Base-by-base conservation (phyloP, 2,888 invertebrate species). In the Noctua comes region DNA sequence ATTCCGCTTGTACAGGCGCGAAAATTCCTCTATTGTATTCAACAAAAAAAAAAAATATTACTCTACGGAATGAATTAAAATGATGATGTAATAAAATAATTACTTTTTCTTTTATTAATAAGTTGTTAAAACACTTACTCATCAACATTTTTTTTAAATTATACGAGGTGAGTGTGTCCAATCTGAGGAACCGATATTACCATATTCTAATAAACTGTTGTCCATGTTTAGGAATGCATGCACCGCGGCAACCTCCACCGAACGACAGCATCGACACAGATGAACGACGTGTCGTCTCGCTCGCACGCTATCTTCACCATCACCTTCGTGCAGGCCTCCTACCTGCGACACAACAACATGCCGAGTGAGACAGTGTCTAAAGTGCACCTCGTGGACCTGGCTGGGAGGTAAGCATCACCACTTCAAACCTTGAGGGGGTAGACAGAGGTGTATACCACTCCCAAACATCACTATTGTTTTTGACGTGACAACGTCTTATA, bases 261-360 rank as follows among this genome's bases (percentile, higher is more conserved):
- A 87, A 98, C 98, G 40, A 99, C 99, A 5, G 99, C 99, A 68
- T 98, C 98, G 90, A 99, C 99, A 79, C 98, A 98, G 94, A 99
- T 99, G 99, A 99, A 99, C 96, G 98, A 99, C 95, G 98, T 98
- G 88, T 98, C 98, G 94, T 98, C 98, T 92, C 97, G 99, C 91
- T 98, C 98, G 96, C 99, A 99, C 97, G 99, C 99, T 86, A 99
- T 99, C 92, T 99, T 99, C 95, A 99, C 99, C 73, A 98, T 99
- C 94, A 98, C 98, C 54, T 99, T 99, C 97, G 98, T 98, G 83
- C 98, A 99, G 95, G 99, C 98, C 72, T 98, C 98, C 89, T 98
- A 98, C 91, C 95, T 97, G 88, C 95, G 97, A 1, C 98, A 98
- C 95, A 98, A 98, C 95, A 98, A 98, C 92, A 98, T 98, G 97